phyloP scores from a whole-genome alignment of 2,113 vertebrate genomes.

The Serilophus lunatus region DNA sequence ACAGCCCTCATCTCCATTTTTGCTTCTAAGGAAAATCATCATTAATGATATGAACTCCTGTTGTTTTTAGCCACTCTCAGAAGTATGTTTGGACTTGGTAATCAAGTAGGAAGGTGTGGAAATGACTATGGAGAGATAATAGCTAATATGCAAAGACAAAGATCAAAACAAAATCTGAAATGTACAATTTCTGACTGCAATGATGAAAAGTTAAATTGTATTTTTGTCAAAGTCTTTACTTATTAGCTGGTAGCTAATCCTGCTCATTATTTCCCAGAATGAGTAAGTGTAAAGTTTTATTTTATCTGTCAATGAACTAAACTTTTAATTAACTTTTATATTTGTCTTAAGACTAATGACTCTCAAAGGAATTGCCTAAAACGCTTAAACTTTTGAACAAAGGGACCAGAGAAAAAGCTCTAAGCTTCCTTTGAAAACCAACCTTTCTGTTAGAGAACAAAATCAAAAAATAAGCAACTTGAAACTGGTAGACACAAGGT shows the following conservation, averaged over 20 bases:
- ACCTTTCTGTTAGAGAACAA: not conserved
- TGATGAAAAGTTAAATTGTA: not conserved
- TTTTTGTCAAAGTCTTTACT: not conserved
- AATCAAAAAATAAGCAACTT: not conserved
- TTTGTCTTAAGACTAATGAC: constrained; percentile 40
- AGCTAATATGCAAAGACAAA: constrained; percentile 8
- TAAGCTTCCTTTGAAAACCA: constrained; percentile 20
- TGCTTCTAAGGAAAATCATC: not conserved
- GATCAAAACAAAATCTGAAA: not conserved
- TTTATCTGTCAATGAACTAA: constrained; percentile 44
- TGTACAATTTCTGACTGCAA: not conserved
- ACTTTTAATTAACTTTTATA: constrained; percentile 56
- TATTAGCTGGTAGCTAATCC: constrained; percentile 9
- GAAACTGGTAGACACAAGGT: not conserved
- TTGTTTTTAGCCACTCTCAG: not conserved
- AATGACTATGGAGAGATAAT: not conserved
- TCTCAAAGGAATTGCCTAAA: constrained; percentile 42
- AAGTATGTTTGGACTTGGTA: not conserved
- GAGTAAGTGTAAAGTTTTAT: constrained; percentile 32
- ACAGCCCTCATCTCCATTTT: not conserved
- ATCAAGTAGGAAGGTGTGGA: constrained; percentile 15
- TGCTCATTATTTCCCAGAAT: constrained; percentile 33
- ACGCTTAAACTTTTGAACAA: constrained; percentile 41
- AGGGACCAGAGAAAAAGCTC: not conserved
- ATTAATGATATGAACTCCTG: not conserved